Percentiles rank a stretch among this genome's conserved stretches.
These are phyloP conservation scores for Perodicticus potto DNA, from an alignment of 2,797 vertebrate genomes.

Conservation along the genomic window DNA sequence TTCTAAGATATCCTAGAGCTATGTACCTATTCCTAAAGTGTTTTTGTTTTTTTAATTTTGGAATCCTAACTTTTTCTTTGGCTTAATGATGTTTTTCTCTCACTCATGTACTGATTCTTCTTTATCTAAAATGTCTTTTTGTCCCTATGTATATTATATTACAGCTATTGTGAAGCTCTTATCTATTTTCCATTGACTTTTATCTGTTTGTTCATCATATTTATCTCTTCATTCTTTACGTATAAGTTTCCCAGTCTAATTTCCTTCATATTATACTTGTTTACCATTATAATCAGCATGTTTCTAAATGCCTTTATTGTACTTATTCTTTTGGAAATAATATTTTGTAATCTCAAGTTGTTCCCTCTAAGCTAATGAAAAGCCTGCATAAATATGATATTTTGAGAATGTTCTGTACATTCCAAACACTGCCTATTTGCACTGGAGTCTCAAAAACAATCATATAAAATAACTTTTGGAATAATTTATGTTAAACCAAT, in stretches of 20 bases:
- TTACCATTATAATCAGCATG: not conserved
- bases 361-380: not conserved
- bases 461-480: not conserved
- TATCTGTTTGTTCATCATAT: not conserved
- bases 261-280: not conserved
- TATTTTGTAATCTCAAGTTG: not conserved
- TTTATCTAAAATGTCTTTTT: not conserved
- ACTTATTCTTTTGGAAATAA: not conserved
- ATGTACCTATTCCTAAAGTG: not conserved
- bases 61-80: not conserved
- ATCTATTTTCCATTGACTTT: not conserved
- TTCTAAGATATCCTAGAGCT: not conserved
- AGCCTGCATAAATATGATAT: not conserved
- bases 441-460: not conserved
- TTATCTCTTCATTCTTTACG: not conserved
- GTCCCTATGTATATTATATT: too few species aligned
- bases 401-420: not conserved
- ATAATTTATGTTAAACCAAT: not conserved
- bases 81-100: not conserved
- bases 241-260: not conserved
- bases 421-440: not conserved
- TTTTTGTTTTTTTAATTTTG: not conserved
- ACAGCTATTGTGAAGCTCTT: not conserved
- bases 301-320: not conserved
- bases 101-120: not conserved